phyloP scores from a whole-genome alignment of 1,140 invertebrate genomes.

The Oncopodura yosiiana region DNA sequence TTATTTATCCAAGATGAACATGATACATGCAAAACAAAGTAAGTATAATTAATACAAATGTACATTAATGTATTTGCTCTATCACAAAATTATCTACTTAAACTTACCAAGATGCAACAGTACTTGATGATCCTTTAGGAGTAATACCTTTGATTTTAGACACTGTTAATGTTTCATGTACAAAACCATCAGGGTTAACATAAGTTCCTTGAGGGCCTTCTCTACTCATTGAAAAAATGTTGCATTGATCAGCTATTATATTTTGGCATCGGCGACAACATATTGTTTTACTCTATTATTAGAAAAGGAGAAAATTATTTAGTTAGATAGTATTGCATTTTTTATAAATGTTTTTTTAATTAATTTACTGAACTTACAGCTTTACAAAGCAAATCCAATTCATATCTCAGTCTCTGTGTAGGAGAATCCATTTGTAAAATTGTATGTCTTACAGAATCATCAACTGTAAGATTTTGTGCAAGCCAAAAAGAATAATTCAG shows the following conservation, averaged over 20 bases:
- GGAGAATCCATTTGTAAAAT: conserved; percentile 55
- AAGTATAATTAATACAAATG: too few species aligned
- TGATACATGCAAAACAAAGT: too few species aligned
- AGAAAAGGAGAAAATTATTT: neutral
- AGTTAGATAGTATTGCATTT: neutral
- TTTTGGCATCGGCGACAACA: conserved; percentile 54
- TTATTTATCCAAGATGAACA: too few species aligned
- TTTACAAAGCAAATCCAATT: conserved; percentile 50
- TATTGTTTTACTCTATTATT: conserved; percentile 48
- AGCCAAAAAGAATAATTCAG: conserved; percentile 69
- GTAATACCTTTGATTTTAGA: conserved; percentile 4
- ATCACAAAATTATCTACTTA: too few species aligned
- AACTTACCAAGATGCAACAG: too few species aligned
- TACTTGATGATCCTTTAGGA: neutral
- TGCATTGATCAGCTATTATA: conserved; percentile 53
- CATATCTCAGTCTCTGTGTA: conserved; percentile 56
- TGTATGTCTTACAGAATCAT: conserved; percentile 46
- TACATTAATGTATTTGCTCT: too few species aligned
- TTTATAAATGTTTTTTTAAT: neutral
- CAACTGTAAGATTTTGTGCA: conserved; percentile 58
- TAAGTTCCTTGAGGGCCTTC: conserved; percentile 71
- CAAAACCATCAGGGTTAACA: conserved; percentile 65
- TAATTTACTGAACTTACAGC: conserved; percentile 40
- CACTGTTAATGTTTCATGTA: conserved; percentile 58
- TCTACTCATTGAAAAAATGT: conserved; percentile 70